phyloP scores from a whole-genome alignment of 2,888 invertebrate genomes.

The Miltochrista miniata region DNA sequence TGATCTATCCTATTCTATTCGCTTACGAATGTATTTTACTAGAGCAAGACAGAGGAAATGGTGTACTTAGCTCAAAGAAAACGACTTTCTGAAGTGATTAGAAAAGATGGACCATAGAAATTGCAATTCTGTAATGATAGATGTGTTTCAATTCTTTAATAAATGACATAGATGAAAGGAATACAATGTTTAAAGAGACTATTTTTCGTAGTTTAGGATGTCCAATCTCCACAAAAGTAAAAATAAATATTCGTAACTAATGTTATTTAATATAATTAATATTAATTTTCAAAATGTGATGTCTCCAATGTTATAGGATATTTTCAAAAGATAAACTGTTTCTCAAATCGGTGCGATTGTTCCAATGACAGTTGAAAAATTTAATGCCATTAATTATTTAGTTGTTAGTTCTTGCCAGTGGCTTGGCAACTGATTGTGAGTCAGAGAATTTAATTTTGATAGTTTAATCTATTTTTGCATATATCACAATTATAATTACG shows the following conservation, averaged over 20 bases:
- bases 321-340: slow-evolving; percentile 26
- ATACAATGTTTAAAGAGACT: background rate
- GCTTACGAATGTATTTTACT: too few relatives aligned
- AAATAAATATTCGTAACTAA: slow-evolving; percentile 15
- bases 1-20: too few relatives aligned
- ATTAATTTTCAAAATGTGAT: slow-evolving; percentile 13
- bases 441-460: slow-evolving; percentile 16
- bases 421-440: slow-evolving; percentile 41
- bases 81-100: too few relatives aligned
- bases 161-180: too few relatives aligned
- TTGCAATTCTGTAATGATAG: too few relatives aligned
- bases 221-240: slow-evolving; percentile 8
- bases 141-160: too few relatives aligned
- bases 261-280: slow-evolving; percentile 21
- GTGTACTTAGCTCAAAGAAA: too few relatives aligned
- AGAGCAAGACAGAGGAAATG: too few relatives aligned
- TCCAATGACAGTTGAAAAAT: slow-evolving; percentile 28
- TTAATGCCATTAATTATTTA: slow-evolving; percentile 49
- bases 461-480: slow-evolving; percentile 7
- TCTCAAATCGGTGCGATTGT: slow-evolving; percentile 29
- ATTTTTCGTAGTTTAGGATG: slow-evolving; percentile 7
- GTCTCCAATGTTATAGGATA: slow-evolving; percentile 12
- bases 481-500: slow-evolving; percentile 6
- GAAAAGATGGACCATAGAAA: too few relatives aligned
- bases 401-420: slow-evolving; percentile 52